Conservation (phyloP, 2,888 invertebrate species). For the Balanococcus diminutus region DNA sequence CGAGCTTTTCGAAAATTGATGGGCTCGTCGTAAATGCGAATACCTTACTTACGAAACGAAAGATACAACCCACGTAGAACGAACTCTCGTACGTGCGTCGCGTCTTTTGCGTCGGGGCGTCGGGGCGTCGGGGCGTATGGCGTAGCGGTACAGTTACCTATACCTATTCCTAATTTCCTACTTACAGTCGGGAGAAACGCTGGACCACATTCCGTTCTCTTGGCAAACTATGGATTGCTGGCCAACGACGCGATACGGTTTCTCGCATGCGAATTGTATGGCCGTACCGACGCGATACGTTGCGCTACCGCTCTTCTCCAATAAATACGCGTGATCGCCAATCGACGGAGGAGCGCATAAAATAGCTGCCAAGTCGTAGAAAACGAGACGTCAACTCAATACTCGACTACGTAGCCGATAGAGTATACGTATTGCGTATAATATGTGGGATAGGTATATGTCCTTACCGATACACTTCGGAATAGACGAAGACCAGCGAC, state of each 20-base stretch:
- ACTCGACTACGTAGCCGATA: background rate
- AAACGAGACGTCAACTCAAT: background rate
- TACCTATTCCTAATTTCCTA: too few species aligned
- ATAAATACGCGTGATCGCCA: constrained; percentile 72
- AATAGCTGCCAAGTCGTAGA: constrained; percentile 69
- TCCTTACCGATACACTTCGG: constrained; percentile 80
- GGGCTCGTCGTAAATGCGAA: too few species aligned
- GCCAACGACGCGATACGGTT: constrained; percentile 73
- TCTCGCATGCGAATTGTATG: constrained; percentile 77
- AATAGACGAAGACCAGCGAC: constrained; percentile 78
- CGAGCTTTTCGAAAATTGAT: too few species aligned
- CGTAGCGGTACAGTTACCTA: background rate
- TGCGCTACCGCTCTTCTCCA: constrained; percentile 67
- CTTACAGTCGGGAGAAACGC: constrained; percentile 82
- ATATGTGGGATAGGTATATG: background rate
- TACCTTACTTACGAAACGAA: too few species aligned
- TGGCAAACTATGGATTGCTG: constrained; percentile 85
- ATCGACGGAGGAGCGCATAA: constrained; percentile 78
- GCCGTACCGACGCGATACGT: constrained; percentile 73
- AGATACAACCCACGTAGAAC: too few species aligned
- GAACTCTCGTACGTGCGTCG: too few species aligned
- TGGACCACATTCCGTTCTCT: constrained; percentile 87
- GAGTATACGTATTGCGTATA: background rate
- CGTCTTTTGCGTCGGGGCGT: too few species aligned
- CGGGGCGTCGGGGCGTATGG: too few species aligned